Conservation (phyloP, 2,113 vertebrate genomes). For the Phrynosoma blainvillii region DNA sequence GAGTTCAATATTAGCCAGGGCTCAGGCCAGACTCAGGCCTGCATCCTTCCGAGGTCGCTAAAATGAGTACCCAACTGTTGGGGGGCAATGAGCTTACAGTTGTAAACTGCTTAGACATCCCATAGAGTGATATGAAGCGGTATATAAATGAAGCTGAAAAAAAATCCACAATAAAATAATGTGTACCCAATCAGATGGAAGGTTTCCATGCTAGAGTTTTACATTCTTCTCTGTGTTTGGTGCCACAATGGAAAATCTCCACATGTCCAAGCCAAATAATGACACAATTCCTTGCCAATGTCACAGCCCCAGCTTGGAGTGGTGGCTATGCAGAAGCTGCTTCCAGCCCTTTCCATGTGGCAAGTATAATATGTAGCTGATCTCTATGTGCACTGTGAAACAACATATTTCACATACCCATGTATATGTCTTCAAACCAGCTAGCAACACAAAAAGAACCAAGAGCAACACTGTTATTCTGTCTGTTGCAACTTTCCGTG, state of each 20-base stretch:
- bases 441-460: slow-evolving; percentile 66
- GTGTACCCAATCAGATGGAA: no score
- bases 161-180: no score
- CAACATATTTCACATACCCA: slow-evolving; percentile 58
- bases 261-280: not conserved
- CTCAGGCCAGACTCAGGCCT: no score
- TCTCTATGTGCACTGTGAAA: slow-evolving; percentile 42
- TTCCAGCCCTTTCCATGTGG: not conserved
- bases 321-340: not conserved
- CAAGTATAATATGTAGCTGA: not conserved
- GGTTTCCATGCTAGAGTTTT: no score
- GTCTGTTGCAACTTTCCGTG: slow-evolving; percentile 62
- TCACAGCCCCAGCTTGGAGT: not conserved
- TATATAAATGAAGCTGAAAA: no score
- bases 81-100: no score
- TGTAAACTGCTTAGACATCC: no score
- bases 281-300: not conserved
- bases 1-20: no score
- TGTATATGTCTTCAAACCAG: slow-evolving; percentile 58
- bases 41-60: no score
- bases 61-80: no score
- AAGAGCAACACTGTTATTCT: slow-evolving; percentile 69
- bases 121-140: no score
- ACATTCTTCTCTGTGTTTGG: not conserved
- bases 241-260: not conserved